phyloP scores from a whole-genome alignment of 2,797 vertebrate genomes.

The Sebastes steindachneri region DNA sequence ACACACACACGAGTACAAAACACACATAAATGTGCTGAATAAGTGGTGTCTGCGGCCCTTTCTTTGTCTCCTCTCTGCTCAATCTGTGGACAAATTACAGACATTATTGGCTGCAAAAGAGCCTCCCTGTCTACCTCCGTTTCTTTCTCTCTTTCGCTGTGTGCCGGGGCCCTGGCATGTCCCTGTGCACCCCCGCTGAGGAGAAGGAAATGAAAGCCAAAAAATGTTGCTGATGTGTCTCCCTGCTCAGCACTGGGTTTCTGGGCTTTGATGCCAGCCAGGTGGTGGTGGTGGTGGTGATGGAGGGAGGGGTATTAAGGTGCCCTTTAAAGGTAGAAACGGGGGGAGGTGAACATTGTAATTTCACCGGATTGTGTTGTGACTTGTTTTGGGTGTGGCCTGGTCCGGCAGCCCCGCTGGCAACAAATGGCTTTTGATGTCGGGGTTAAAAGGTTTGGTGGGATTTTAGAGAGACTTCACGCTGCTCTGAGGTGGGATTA shows the following conservation, averaged over 20 bases:
- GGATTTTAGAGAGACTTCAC: constrained; percentile 30
- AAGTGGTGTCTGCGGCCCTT: constrained; percentile 48
- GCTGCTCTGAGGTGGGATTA: constrained; percentile 52
- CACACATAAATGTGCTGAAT: constrained; percentile 29
- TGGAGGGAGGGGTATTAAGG: constrained; percentile 49
- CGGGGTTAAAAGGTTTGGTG: constrained; percentile 52
- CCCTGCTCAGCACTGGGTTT: constrained; percentile 48
- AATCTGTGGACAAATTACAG: constrained; percentile 75
- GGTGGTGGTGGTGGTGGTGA: constrained; percentile 45
- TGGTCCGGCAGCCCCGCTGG: constrained; percentile 43
- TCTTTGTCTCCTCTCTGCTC: constrained; percentile 52
- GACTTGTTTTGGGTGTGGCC: constrained; percentile 67
- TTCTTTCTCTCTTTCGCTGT: constrained; percentile 30
- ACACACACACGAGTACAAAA: constrained; percentile 14
- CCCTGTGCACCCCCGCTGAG: constrained; percentile 45
- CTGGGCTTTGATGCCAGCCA: constrained; percentile 70
- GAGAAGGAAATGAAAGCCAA: constrained; percentile 73
- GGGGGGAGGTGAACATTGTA: constrained; percentile 56
- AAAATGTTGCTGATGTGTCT: constrained; percentile 67
- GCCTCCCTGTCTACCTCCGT: constrained; percentile 52
- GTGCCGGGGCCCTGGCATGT: constrained; percentile 50
- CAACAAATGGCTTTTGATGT: constrained; percentile 72
- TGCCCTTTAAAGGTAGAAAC: constrained; percentile 52
- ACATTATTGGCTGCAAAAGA: constrained; percentile 59
- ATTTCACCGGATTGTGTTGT: constrained; percentile 66